Base-by-base conservation (phyloP, 2,888 invertebrate species). In the Miltochrista miniata region DNA sequence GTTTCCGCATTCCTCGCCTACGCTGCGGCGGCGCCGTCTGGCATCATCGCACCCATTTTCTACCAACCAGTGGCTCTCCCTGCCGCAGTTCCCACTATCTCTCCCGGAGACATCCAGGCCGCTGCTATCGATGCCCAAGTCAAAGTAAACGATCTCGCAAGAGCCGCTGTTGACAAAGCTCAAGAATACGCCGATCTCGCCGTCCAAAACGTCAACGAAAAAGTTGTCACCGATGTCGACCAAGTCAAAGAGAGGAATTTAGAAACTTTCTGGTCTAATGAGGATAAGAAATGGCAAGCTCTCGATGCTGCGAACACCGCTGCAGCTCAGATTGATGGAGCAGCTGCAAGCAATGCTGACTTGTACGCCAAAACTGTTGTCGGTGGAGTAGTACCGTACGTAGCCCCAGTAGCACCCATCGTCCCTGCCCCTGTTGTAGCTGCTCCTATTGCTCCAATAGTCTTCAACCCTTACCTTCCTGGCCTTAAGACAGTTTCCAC, bases 251-350 rank as follows among this genome's bases (percentile, higher is more conserved):
- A 87, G 2, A 79, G 79, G 55, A 75, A 73, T 10, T 48, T 57
- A 2, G 74, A 78, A 39, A 64, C 61, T 12, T 76, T 80, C 70
- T 89, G 88, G 89, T 71, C 79, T 0, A 72, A 61, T 0, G 87
- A 90, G 45, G 90, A 90, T 9, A 78, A 81, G 69, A 87, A 89
- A 75, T 89, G 88, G 87, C 89, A 89, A 54, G 82, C 83, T 0
- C 41, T 87, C 0, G 84, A 86, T 45, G 87, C 87, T 7, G 48
- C 81, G 1, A 81, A 85, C 51, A 81, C 85, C 0, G 84, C 83
- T 14, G 79, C 84, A 45, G 90, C 90, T 11, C 77, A 83, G 33
- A 45, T 83, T 1, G 86, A 87, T 7, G 90, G 84, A 0, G 72
- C 76, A 5, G 53, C 81, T 0, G 87, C 89, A 0, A 81, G 66